These are phyloP conservation scores for Patella caerulea DNA, from an alignment of 2,888 invertebrate genomes.

Conservation along the genomic window DNA sequence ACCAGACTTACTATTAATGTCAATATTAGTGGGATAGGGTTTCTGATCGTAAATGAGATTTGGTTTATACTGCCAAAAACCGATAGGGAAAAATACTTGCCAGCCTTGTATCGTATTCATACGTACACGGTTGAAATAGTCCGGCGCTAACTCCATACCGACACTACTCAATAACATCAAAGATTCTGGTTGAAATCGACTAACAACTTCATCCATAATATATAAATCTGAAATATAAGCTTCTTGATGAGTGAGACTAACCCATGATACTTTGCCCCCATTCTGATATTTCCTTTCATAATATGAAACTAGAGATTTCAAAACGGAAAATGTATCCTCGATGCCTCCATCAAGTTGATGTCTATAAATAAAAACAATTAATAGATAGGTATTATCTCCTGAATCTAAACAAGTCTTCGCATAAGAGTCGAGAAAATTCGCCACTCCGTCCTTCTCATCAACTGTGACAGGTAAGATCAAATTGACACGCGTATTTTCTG, in stretches of 20 bases:
- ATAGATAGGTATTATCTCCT: slow-evolving; percentile 84
- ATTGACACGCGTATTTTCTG: slow-evolving; percentile 88
- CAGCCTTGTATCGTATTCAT: slow-evolving; percentile 93
- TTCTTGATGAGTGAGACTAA: slow-evolving; percentile 67
- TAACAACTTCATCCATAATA: slow-evolving; percentile 79
- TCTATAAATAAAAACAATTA: slow-evolving; percentile 78
- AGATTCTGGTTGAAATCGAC: slow-evolving; percentile 80
- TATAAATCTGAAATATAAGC: slow-evolving; percentile 73
- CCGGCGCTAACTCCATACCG: slow-evolving; percentile 63
- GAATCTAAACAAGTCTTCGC: slow-evolving; percentile 81
- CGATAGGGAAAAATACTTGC: slow-evolving; percentile 93
- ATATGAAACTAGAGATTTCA: slow-evolving; percentile 79
- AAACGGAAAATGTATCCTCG: slow-evolving; percentile 76
- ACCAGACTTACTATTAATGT: slow-evolving; percentile 74
- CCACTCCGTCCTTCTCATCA: slow-evolving; percentile 74
- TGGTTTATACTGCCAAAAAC: slow-evolving; percentile 90
- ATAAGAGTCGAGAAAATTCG: slow-evolving; percentile 82
- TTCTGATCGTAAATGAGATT: slow-evolving; percentile 69
- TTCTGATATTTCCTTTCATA: slow-evolving; percentile 79
- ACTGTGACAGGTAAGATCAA: slow-evolving; percentile 81
- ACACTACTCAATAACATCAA: slow-evolving; percentile 60
- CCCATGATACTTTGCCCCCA: slow-evolving; percentile 76
- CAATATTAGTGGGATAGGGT: slow-evolving; percentile 63
- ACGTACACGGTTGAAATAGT: slow-evolving; percentile 90
- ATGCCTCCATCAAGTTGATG: slow-evolving; percentile 32